Evolutionary conservation across 2,797 vertebrate genomes (phyloP), one percentile per base, ranked within the genome.

Genomic region (Eurystomus glaucurus): DNA sequence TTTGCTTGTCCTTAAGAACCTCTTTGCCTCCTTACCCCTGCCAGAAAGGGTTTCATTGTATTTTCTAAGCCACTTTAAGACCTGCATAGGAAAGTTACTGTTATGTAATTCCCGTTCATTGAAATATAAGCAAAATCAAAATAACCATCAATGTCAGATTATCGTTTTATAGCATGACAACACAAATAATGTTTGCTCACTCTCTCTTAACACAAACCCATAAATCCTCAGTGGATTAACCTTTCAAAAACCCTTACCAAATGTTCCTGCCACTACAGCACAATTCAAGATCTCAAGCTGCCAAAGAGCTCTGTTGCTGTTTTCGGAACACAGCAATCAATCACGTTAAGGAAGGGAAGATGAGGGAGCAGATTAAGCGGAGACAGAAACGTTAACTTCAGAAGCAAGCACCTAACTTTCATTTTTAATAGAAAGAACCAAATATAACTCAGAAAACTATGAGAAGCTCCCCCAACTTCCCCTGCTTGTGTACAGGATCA

Each of bases 221-320:
- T 97, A 97, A 96, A 96, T 97, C 93, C 93, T 95, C 84, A 66
- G 90, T 86, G 90, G 94, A 96, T 96, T 93, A 96, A 97, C 95
- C 95, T 97, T 93, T 95, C 92, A 83, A 88, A 97, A 96, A 93
- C 80, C 88, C 75, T 80, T 95, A 90, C 95, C 96, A 96, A 95
- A 88, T 96, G 88, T 96, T 96, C 92, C 88, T 97, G 94, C 90
- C 78, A 83, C 93, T 89, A 92, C 93, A 96, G 95, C 94, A 97
- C 96, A 96, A 96, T 94, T 97, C 95, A 95, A 96, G 95, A 92
- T 93, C 90, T 96, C 93, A 93, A 93, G 93, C 94, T 96, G 96
- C 81, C 95, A 96, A 92, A 93, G 69, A 95, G 84, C 84, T 95
- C 96, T 83, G 93, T 85, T 70, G 84, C 88, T 93, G 94, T 96